A percentile compares a stretch with the other conserved stretches of the same genome.
These are phyloP conservation scores for Andrena praecox DNA, from an alignment of 2,888 invertebrate genomes.

Conservation along the genomic window DNA sequence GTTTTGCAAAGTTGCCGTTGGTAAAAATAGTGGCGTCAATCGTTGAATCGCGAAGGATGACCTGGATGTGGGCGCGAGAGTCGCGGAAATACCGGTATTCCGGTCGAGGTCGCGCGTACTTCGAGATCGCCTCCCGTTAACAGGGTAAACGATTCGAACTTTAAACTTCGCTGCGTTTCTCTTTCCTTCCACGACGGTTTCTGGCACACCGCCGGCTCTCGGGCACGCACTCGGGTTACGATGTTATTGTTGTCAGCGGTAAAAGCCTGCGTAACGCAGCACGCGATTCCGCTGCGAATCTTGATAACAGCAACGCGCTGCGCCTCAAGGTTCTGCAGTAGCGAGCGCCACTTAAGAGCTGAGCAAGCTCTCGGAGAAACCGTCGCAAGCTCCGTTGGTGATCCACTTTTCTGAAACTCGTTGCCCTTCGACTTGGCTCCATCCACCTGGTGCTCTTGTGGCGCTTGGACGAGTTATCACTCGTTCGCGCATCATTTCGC, in stretches of 20 bases:
- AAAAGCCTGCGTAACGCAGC: conserved; percentile 39
- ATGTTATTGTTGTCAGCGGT: conserved; percentile 53
- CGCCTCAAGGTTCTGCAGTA: background rate
- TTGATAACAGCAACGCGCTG: conserved; percentile 3
- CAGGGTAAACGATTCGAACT: conserved; percentile 35
- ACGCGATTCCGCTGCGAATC: background rate
- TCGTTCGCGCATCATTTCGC: no score
- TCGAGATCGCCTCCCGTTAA: conserved; percentile 43
- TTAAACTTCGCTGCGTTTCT: conserved; percentile 36
- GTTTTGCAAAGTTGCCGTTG: background rate
- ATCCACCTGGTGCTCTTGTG: background rate
- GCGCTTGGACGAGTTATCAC: background rate
- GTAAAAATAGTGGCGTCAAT: conserved; percentile 8
- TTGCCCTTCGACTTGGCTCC: background rate
- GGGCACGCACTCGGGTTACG: conserved; percentile 38
- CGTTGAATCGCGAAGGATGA: conserved; percentile 20
- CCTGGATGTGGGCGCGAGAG: conserved; percentile 43
- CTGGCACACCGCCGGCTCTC: background rate
- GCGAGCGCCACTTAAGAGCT: background rate
- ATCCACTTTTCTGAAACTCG: background rate
- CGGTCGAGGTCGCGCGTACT: conserved; percentile 46
- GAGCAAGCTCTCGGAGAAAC: background rate
- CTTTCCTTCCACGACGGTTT: conserved; percentile 1
- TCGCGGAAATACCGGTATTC: conserved; percentile 52
- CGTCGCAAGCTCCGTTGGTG: background rate